Evolutionary conservation across 2,888 invertebrate genomes (phyloP).

Genomic region (Augiades crinisus): DNA sequence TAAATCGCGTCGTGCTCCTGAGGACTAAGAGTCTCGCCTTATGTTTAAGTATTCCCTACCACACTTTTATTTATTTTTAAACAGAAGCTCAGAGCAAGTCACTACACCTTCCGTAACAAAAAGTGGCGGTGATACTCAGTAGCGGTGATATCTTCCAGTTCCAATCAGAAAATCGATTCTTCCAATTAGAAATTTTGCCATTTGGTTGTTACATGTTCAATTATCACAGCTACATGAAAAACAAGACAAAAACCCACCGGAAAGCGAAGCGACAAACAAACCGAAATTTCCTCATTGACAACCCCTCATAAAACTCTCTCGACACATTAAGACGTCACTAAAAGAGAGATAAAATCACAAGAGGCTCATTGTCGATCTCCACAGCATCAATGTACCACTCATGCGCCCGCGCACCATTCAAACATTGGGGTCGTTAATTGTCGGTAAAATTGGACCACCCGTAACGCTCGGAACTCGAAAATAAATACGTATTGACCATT

Average conservation of each 20-base stretch:
- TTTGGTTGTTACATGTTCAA: too few species aligned
- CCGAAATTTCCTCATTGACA: neutral
- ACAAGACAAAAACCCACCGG: neutral
- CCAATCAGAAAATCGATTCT: too few species aligned
- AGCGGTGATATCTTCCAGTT: too few species aligned
- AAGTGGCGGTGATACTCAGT: too few species aligned
- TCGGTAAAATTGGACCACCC: slow-evolving; percentile 52
- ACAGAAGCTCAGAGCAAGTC: too few species aligned
- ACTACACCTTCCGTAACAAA: too few species aligned
- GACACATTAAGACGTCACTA: slow-evolving; percentile 10
- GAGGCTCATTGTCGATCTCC: slow-evolving; percentile 1
- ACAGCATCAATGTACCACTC: slow-evolving; percentile 26
- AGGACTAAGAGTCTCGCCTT: too few species aligned
- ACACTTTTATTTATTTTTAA: too few species aligned
- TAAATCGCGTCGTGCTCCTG: too few species aligned
- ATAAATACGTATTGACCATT: slow-evolving; percentile 2
- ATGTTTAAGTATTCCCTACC: too few species aligned
- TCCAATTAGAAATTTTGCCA: too few species aligned
- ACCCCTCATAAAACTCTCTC: slow-evolving; percentile 13
- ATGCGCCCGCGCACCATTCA: slow-evolving; percentile 35
- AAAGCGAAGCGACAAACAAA: neutral
- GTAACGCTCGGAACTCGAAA: slow-evolving; percentile 26
- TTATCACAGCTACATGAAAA: neutral
- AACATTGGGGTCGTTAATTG: slow-evolving; percentile 40
- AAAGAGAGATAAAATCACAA: slow-evolving; percentile 16